phyloP scores from a whole-genome alignment of 1,140 invertebrate genomes.

The Reticulitermes speratus region DNA sequence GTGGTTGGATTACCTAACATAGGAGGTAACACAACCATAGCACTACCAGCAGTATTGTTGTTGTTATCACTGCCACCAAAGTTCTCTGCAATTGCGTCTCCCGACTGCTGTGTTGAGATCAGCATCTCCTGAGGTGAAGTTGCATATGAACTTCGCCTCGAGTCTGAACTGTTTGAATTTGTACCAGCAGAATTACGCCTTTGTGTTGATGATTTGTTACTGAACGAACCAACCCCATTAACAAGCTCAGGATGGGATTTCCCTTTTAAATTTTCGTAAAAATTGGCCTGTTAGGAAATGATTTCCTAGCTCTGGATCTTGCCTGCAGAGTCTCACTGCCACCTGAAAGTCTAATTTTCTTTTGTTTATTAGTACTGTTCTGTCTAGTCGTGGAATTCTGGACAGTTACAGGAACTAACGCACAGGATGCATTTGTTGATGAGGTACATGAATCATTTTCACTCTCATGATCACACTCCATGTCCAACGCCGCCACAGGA shows the following conservation, averaged over 20 bases:
- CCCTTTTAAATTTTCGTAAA: background rate
- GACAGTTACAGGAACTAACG: background rate
- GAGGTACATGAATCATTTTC: conserved; percentile 19
- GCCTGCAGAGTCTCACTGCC: background rate
- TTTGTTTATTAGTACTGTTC: conserved; percentile 1
- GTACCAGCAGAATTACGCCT: background rate
- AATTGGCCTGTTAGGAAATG: conserved; percentile 32
- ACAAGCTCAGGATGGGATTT: conserved; percentile 11
- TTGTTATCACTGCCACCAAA: background rate
- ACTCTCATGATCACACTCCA: background rate
- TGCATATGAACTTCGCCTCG: background rate
- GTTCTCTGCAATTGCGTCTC: background rate
- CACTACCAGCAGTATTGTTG: background rate
- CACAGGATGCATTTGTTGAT: background rate
- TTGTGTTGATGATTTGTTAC: background rate
- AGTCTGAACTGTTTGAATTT: conserved; percentile 13
- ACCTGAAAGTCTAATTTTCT: background rate
- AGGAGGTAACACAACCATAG: background rate
- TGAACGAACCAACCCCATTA: background rate
- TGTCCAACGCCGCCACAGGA: background rate
- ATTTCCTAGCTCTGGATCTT: conserved; percentile 35
- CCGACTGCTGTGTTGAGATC: background rate
- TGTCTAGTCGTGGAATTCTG: background rate
- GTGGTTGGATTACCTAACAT: background rate
- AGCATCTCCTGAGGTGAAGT: background rate